Conservation (phyloP, 2,797 vertebrate genomes). For the Rhinophrynus dorsalis region DNA sequence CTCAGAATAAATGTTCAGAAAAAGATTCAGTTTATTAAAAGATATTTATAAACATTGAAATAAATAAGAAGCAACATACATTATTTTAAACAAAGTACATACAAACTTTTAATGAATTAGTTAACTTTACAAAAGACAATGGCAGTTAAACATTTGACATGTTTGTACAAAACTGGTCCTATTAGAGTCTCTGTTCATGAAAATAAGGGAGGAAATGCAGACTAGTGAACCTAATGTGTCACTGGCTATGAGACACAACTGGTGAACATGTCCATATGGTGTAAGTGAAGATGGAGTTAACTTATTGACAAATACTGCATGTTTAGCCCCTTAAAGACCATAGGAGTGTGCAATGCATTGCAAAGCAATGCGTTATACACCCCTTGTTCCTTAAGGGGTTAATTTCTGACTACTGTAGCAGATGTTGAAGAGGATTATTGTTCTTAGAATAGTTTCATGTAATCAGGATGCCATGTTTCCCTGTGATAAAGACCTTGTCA, state of each 20-base stretch:
- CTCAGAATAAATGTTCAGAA: neutral
- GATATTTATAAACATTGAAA: neutral
- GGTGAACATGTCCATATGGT: conserved; percentile 74
- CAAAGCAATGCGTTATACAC: no score
- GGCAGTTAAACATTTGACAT: conserved; percentile 80
- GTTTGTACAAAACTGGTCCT: conserved; percentile 82
- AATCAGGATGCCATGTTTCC: conserved; percentile 88
- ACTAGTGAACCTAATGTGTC: conserved; percentile 60
- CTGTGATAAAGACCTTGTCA: conserved; percentile 92
- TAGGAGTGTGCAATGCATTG: no score
- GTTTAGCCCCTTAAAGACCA: no score
- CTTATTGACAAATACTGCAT: conserved; percentile 74
- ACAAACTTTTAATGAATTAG: conserved; percentile 95
- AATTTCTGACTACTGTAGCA: conserved; percentile 60
- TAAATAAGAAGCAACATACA: conserved; percentile 53
- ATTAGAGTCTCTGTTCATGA: conserved; percentile 65
- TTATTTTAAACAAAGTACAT: conserved; percentile 79
- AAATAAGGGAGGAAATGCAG: conserved; percentile 52
- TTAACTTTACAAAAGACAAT: conserved; percentile 90
- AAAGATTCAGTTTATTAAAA: neutral
- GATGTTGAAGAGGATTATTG: conserved; percentile 59
- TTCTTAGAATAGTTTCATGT: neutral
- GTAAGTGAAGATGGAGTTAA: conserved; percentile 66
- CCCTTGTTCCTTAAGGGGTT: no score
- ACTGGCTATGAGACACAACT: conserved; percentile 66